Conservation (phyloP, 2,113 vertebrate species). For the Rhynchomys soricoides region DNA sequence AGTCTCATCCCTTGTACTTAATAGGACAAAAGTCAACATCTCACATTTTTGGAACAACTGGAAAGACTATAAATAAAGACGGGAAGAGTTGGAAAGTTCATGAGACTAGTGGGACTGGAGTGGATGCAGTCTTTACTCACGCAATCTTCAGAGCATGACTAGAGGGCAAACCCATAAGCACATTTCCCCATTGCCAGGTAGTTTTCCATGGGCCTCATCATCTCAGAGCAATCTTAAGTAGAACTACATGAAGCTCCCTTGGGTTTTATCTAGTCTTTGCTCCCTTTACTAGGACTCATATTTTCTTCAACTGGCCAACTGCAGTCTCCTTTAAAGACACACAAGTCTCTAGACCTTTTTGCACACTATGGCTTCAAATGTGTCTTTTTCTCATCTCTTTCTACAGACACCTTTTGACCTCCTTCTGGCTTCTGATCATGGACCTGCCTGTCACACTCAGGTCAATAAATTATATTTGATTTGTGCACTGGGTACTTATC, state of each 20-base stretch:
- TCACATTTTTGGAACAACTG: not conserved
- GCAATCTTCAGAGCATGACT: not conserved
- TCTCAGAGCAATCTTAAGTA: not conserved
- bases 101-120: not conserved
- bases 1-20: not conserved
- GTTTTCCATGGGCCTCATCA: not conserved
- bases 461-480: not conserved
- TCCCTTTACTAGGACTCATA: not conserved
- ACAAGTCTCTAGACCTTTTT: not conserved
- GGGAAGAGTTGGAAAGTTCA: not conserved
- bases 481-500: not conserved
- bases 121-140: slow-evolving; percentile 15
- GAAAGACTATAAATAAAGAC: not conserved
- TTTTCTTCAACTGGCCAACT: not conserved
- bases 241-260: not conserved
- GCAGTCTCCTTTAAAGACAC: not conserved
- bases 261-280: not conserved
- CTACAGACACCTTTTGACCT: not conserved
- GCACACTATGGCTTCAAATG: not conserved
- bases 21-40: not conserved
- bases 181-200: not conserved
- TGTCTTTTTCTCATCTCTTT: not conserved
- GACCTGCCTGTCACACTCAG: not conserved
- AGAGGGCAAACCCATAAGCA: not conserved
- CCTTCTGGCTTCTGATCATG: not conserved